A percentile compares a stretch with the other conserved stretches of the same genome.
Evolutionary conservation across 2,113 vertebrate genomes (phyloP).

Genomic region (Prunella fulvescens): DNA sequence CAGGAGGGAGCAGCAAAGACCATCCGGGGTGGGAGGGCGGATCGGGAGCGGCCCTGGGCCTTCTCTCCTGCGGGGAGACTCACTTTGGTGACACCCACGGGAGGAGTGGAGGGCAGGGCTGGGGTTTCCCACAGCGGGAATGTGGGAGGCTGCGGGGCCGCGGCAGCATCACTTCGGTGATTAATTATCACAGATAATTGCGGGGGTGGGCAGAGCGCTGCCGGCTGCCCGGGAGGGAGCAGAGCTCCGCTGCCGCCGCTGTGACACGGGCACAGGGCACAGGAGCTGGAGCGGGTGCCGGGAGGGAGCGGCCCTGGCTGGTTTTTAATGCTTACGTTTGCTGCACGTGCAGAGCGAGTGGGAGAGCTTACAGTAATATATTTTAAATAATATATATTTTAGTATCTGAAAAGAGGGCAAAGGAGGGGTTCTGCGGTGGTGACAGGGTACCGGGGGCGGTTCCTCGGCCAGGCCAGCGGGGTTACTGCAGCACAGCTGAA

Average conservation of each 20-base stretch:
- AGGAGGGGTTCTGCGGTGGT: slow-evolving; percentile 41
- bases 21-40: fast-evolving
- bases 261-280: neutral
- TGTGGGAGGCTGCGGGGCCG: neutral
- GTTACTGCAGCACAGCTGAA: slow-evolving; percentile 38
- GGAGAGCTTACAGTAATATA: slow-evolving; percentile 82
- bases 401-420: slow-evolving; percentile 64
- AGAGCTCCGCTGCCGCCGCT: neutral
- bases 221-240: neutral
- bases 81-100: fast-evolving
- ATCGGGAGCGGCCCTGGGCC: neutral
- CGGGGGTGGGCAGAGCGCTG: neutral
- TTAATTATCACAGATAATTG: neutral
- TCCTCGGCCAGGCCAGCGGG: slow-evolving; percentile 38
- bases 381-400: slow-evolving; percentile 86
- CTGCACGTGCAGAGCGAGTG: slow-evolving; percentile 68
- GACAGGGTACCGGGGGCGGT: slow-evolving; percentile 51
- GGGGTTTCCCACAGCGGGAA: neutral
- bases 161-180: fast-evolving
- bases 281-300: neutral
- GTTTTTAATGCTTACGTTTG: slow-evolving; percentile 67
- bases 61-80: neutral
- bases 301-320: neutral
- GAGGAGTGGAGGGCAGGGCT: fast-evolving
- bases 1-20: neutral